These are phyloP conservation scores for Harpalus rubripes DNA, from an alignment of 2,888 invertebrate genomes.

Conservation along the genomic window DNA sequence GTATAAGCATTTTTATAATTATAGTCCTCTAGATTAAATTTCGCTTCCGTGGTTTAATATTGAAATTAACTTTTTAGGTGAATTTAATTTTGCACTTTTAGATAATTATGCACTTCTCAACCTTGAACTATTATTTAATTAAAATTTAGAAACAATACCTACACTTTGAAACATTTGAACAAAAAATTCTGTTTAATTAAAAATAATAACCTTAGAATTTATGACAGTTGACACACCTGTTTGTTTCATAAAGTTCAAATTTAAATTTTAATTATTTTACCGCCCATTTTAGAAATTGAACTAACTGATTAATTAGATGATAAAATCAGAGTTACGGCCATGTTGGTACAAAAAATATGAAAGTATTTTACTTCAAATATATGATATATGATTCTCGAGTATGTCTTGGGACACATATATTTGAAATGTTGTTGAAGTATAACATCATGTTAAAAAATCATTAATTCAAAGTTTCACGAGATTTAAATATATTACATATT, in stretches of 20 bases:
- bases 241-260: slow-evolving; percentile 24
- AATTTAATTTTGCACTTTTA: slow-evolving; percentile 22
- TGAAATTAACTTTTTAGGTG: slow-evolving; percentile 11
- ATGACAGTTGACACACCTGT: slow-evolving; percentile 11
- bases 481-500: no score
- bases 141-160: neutral
- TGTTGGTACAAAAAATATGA: neutral
- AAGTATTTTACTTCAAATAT: neutral
- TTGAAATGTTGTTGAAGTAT: no score
- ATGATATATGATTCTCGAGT: no score
- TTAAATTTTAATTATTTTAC: slow-evolving; percentile 25
- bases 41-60: slow-evolving; percentile 37
- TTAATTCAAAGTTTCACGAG: no score
- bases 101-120: slow-evolving; percentile 8
- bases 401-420: no score
- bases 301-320: slow-evolving; percentile 8
- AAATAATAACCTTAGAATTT: slow-evolving; percentile 25
- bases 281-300: slow-evolving; percentile 16
- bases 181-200: slow-evolving; percentile 24
- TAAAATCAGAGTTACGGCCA: slow-evolving; percentile 5
- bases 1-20: slow-evolving; percentile 28
- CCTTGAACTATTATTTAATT: slow-evolving; percentile 5
- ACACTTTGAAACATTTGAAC: neutral
- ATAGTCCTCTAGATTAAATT: slow-evolving; percentile 21
- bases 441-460: no score